Base-by-base conservation (phyloP, 2,113 vertebrate genomes). In the Todiramphus chloris region DNA sequence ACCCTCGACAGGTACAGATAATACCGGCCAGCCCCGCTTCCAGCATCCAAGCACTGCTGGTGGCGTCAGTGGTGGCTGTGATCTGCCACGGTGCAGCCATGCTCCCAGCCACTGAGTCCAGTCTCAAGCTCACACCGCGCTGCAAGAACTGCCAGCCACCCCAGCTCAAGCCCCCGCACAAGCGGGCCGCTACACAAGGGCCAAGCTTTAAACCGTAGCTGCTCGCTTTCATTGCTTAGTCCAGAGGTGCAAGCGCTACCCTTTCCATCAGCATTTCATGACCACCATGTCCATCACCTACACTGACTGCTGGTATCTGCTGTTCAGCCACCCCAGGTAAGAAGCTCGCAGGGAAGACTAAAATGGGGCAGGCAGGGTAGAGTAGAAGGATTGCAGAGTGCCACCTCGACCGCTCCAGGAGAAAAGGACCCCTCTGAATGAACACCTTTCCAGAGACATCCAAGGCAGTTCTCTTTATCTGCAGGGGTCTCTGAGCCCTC, bases 311-410 rank as follows among this genome's bases (percentile, higher is more conserved):
- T 46, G 48, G 43, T 9, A 60, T 2, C 13, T 37, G 4, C 31
- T 7, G 24, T 11, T 33, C 24, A n/a, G 7, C 20, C 4, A 1
- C 24, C 14, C 16, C 66, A 46, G 24, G 15, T 19, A 46, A 80
- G 79, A 1, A 0, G 28, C 25, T 66, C 46, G 37, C 1, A 0
- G 33, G 30, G 28, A n/a, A 27, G 41, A 46, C 9, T 21, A 31
- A 9, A 23, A 43, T 50, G 60, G 37, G 48, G 13, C 58, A 85
- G 59, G 41, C n/a, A 77, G 50, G n/a, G 37, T 41, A 48, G 16
- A 74, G 19, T 8, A 25, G 30, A 70, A 55, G 44, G 33, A 35
- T 0, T 3, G 17, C 41, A 13, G 24, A 70, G 24, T 12, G 16
- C 24, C 55, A 60, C 19, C 13, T 44, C 3, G 0, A 31, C 44